Conservation (phyloP, 2,888 invertebrate species). For the Agrotis segetum region DNA sequence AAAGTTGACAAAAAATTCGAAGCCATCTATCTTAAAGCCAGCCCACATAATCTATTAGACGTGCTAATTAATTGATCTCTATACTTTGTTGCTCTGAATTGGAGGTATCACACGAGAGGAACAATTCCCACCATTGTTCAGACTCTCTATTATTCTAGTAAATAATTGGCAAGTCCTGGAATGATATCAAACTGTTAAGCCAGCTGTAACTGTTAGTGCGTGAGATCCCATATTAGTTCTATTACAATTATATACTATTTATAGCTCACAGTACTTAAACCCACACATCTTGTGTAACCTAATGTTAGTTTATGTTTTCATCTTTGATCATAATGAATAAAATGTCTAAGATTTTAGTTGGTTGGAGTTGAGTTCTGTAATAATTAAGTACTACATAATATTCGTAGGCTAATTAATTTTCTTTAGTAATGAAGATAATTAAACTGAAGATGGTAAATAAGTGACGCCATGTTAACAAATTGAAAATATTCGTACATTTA, state of each 20-base stretch:
- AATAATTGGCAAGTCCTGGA: constrained; percentile 45
- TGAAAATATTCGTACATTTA: neutral
- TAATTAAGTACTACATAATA: neutral
- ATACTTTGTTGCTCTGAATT: constrained; percentile 57
- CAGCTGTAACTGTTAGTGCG: constrained; percentile 10
- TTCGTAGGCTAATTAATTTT: neutral
- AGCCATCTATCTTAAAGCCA: constrained; percentile 45
- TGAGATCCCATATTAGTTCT: constrained; percentile 9
- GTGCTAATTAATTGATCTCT: constrained; percentile 60
- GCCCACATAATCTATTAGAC: constrained; percentile 44
- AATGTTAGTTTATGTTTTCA: constrained; percentile 19
- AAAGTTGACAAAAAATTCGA: neutral
- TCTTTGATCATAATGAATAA: constrained; percentile 19
- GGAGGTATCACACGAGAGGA: constrained; percentile 33
- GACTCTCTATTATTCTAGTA: constrained; percentile 37
- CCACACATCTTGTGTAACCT: neutral
- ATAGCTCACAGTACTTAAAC: constrained; percentile 12
- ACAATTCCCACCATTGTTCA: constrained; percentile 47
- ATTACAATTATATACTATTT: constrained; percentile 23
- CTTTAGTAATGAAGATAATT: neutral
- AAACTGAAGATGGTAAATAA: neutral
- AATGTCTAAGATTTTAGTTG: constrained; percentile 4
- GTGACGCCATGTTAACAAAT: neutral
- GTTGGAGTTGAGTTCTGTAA: neutral
- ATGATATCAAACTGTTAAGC: constrained; percentile 29